Base-by-base conservation (phyloP, 2,797 vertebrate genomes). In the Anolis apletophallus region DNA sequence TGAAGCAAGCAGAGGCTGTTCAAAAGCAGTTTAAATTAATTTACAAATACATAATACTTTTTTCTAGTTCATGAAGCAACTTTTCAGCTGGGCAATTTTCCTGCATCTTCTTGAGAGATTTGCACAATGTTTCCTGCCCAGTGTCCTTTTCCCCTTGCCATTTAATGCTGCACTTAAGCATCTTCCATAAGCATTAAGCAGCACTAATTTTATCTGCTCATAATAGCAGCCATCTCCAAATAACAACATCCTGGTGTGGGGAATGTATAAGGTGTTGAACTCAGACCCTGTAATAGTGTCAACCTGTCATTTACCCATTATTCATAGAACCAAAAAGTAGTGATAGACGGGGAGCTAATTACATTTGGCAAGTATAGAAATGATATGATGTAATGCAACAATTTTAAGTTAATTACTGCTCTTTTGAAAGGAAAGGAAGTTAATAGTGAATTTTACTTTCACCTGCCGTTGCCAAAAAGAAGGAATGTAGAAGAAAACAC, bases 21-120 rank as follows among this genome's bases (percentile, higher is more conserved):
- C 64, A 91, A 88, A 71, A 92, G 54, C 54, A 83, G 8, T 78
- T 23, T 83, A 64, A 80, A 83, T 89, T 86, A 87, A 87, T 81
- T 78, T 84, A 71, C 32, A 34, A 86, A 57, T 46, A 2, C 82
- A 46, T 50, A 78, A 23, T 80, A 67, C 67, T 78, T 83, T 40
- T 86, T 8, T 85, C 46, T 8, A 34, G n/a, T 26, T 90, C 64
- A 89, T 87, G 68, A 87, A 90, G 36, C 57, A 40, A 76, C 0
- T 89, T 46, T 89, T 88, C 34, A 40, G 2, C 72, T 87, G 52
- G 71, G n/a, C n/a, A 67, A 73, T 82, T 85, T 83, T 52, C 40
- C 59, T 80, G 7, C 72, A 23, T 55, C 69, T 54, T 83, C 36
- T 29, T 26, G 69, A 40, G 19, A 81, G 52, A 81, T 13, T 80